Percentiles rank a stretch among this genome's conserved stretches.
phyloP scores from a whole-genome alignment of 2,888 invertebrate genomes.

The Xestia sexstrigata region DNA sequence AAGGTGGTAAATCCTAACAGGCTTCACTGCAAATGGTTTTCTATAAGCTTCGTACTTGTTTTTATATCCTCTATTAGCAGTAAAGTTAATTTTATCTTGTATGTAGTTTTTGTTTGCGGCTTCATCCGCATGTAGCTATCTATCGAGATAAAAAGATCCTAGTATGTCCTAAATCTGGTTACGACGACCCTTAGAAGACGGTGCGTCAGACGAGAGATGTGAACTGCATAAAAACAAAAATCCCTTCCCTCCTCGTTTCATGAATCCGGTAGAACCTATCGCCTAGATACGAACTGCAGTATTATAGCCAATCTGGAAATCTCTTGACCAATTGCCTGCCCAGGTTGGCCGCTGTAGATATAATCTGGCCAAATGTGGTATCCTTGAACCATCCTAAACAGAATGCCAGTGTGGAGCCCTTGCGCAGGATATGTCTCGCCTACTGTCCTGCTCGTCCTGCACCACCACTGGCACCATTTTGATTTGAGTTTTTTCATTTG shows the following conservation, averaged over 20 bases:
- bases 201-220: background rate
- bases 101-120: background rate
- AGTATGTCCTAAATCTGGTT: background rate
- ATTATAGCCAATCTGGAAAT: background rate
- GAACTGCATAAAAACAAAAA: background rate
- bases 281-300: background rate
- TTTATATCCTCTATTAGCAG: constrained; percentile 29
- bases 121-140: background rate
- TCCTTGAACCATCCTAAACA: background rate
- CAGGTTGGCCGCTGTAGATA: background rate
- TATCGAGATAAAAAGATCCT: background rate
- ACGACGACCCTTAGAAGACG: background rate
- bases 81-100: constrained; percentile 10
- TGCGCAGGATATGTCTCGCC: background rate
- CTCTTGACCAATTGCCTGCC: background rate
- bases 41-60: constrained; percentile 14
- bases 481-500: background rate
- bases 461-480: background rate
- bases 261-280: background rate
- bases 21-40: constrained; percentile 25
- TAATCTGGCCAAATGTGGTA: background rate
- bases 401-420: background rate
- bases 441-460: background rate
- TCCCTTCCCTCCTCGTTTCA: background rate
- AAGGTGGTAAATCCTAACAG: constrained; percentile 21